Evolutionary conservation across 2,888 invertebrate species (phyloP), one percentile per base, ranked within the genome.

Genomic region (Chaitophorus viminalis): DNA sequence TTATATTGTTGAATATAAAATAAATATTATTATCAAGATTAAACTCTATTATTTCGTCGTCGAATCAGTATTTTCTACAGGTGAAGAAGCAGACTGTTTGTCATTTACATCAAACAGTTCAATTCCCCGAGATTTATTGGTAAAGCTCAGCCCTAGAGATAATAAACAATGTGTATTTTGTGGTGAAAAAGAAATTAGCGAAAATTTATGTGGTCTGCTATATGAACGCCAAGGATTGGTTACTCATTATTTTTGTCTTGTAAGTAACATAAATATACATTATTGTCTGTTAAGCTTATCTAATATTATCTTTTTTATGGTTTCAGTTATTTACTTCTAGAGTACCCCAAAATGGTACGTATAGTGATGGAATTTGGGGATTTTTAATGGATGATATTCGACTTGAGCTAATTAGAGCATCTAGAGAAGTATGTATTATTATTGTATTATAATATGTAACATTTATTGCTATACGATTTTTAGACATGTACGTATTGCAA

Each of bases 221-320:
- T 93, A 93, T 90, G 91, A 92, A 18, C 92, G 93, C 81, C 92
- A 93, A 18, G 92, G 93, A 18, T 92, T 95, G 54, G 92, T 93
- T 68, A 94, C 94, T 3, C 96, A 96, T 91, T 95, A 95, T 90
- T 95, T 94, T 91, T 96, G 96, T 91, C 92, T 95, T 92, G 96
- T 96, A 93, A 92, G 93, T 92, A 33, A 74, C 8, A 36, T 5
- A 21, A 36, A 18, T 21, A 33, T 36, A 74, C 18, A 29, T 29
- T 33, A 3, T 72, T 31, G 31, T 11, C 29, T 8, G 5, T 29
- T n/a, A 36, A 29, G 11, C 1, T 29, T 25, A 74, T 33, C 3
- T 36, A 74, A 33, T 33, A 9, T 33, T 36, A 31, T 33, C 29
- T 29, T 17, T 74, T 70, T 89, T 89, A 68, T 90, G 90, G 89